Base-by-base conservation (phyloP, 2,888 invertebrate genomes). In the Phragmatobia fuliginosa region DNA sequence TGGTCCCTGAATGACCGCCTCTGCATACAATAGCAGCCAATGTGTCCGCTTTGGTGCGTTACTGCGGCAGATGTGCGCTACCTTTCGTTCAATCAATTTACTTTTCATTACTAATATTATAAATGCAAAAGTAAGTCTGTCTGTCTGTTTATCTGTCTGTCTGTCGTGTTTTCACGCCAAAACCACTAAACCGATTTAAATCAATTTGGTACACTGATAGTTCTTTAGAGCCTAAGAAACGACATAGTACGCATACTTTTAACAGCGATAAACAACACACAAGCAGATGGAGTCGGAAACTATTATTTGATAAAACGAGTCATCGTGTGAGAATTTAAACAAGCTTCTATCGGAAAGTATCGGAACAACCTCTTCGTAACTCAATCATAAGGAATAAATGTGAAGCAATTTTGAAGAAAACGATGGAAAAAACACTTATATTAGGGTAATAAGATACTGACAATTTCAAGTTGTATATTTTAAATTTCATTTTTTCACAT, bases 1-100 rank as follows among this genome's bases (percentile, higher is more conserved):
- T 56, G 72, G 60, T 69, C 60, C 62, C 65, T 73, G 64, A 74
- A 74, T 74, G 76, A 71, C 71, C 70, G 62, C 76, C 87, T 87
- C 80, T 88, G 81, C 90, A 90, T 89, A 90, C 89, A 90, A 90
- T 90, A 84, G 80, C 69, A 4, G 61, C 75, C 77, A 80, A 86
- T 85, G 76, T 75, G 72, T 71, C 52, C 61, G 10, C 38, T 38
- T 25, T 45, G 38, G 61, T 64, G 63, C 77, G 65, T 71, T 72
- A 69, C 33, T 64, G 58, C 5, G 10, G 18, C 28, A 28, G 56
- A 28, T 65, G 49, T 49, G 33, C 32, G 16, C 11, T 52, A 56
- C 25, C 25, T 52, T 56, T 28, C 25, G 16, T 56, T 56, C 16
- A 56, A 56, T 28, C 16, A 28, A 56, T 56, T 25, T 56, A 28